A percentile compares a stretch with the other conserved stretches of the same genome.
These are phyloP conservation scores for Condylura cristata DNA, from an alignment of 2,113 vertebrate species.

Conservation along the genomic window DNA sequence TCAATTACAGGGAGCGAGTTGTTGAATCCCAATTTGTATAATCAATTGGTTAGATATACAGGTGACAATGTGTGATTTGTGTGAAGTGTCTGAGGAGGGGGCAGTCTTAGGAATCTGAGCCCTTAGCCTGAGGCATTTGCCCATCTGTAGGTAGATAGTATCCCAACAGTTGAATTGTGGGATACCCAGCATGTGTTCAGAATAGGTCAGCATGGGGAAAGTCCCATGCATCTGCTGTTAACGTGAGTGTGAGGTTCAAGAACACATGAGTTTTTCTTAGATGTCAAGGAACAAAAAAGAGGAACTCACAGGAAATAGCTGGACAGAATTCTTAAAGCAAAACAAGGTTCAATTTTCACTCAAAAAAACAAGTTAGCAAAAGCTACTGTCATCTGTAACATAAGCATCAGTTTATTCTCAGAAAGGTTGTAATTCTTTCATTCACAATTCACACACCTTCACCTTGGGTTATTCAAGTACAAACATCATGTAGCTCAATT, in stretches of 20 bases:
- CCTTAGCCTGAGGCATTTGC: neutral
- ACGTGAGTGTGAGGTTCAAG: neutral
- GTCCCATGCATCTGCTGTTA: neutral
- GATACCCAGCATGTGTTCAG: neutral
- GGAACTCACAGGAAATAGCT: neutral
- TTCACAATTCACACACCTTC: neutral
- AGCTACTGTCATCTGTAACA: neutral
- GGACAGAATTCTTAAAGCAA: neutral
- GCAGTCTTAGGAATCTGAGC: neutral
- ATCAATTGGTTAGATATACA: neutral
- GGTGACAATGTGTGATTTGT: neutral
- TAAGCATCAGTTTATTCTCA: neutral
- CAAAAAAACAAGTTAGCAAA: neutral
- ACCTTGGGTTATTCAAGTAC: neutral
- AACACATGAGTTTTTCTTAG: too few species aligned
- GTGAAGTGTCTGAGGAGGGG: neutral
- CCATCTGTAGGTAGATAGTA: neutral
- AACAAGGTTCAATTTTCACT: neutral
- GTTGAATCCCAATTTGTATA: neutral
- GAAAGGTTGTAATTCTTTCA: conserved; percentile 21
- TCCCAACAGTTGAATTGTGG: neutral
- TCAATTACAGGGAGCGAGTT: neutral
- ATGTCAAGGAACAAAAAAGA: neutral
- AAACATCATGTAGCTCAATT: neutral
- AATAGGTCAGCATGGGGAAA: neutral